Evolutionary conservation across 1,140 invertebrate genomes (phyloP).

Genomic region (Dysdera silvatica): DNA sequence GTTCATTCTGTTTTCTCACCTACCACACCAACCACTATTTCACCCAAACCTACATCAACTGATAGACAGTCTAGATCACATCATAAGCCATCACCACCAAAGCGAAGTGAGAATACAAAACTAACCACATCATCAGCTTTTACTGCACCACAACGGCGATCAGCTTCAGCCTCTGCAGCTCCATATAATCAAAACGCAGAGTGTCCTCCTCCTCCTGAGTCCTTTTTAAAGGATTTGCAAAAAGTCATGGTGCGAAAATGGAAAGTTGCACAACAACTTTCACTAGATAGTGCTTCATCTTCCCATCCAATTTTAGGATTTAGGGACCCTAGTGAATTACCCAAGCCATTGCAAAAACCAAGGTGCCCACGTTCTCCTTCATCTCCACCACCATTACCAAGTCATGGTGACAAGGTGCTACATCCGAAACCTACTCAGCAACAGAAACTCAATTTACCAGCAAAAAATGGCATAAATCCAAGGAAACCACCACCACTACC

Average conservation of each 20-base stretch:
- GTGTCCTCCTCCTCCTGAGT: constrained; percentile 59
- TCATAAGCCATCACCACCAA: constrained; percentile 34
- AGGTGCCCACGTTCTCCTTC: constrained; percentile 17
- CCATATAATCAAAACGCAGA: constrained; percentile 16
- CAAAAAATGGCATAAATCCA: no score
- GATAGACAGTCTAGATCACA: constrained; percentile 24
- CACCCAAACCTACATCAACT: constrained; percentile 6
- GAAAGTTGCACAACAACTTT: constrained; percentile 80
- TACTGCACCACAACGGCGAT: constrained; percentile 20
- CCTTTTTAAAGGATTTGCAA: constrained; percentile 78
- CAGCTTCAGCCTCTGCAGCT: constrained; percentile 20
- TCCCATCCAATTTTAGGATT: constrained; percentile 86
- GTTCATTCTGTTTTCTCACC: constrained; percentile 14
- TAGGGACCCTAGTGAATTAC: constrained; percentile 44
- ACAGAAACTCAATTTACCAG: no score
- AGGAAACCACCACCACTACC: no score
- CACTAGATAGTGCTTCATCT: constrained; percentile 64
- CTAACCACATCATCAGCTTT: constrained; percentile 33
- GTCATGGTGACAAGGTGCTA: constrained; percentile 12
- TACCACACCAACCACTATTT: background rate
- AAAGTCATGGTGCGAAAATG: constrained; percentile 87
- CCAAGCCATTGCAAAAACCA: constrained; percentile 17
- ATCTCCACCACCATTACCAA: constrained; percentile 56
- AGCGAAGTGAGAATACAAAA: constrained; percentile 54
- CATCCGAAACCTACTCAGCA: no score